Conservation (phyloP, 2,113 vertebrate species). For the Galeopterus variegatus region DNA sequence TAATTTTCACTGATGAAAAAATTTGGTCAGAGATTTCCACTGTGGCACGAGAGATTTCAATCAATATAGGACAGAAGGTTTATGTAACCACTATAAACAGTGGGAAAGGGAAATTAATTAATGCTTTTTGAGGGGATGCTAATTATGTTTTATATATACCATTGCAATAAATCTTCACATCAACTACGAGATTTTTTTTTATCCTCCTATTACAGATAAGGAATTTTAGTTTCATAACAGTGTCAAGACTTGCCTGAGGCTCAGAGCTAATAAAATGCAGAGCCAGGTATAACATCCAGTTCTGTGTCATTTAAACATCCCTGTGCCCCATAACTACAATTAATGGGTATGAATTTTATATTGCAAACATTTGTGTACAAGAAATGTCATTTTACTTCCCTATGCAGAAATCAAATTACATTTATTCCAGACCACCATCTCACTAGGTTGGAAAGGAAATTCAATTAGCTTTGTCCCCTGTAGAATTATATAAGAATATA, state of each 20-base stretch:
- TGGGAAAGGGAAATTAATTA: not conserved
- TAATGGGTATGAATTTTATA: not conserved
- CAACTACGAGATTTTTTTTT: not conserved
- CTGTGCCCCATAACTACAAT: not conserved
- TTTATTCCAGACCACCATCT: not conserved
- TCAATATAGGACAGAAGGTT: not conserved
- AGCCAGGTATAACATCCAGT: not conserved
- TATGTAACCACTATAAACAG: not conserved
- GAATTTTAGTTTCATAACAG: not conserved
- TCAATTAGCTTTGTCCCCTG: not conserved
- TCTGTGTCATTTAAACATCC: not conserved
- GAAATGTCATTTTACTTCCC: conserved; percentile 7
- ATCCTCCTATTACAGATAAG: not conserved
- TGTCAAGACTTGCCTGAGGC: not conserved
- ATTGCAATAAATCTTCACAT: not conserved
- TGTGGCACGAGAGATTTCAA: not conserved
- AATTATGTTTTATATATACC: not conserved
- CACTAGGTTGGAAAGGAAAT: not conserved
- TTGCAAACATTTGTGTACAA: not conserved
- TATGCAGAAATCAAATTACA: conserved; percentile 50
- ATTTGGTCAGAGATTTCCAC: not conserved
- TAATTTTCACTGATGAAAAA: not conserved
- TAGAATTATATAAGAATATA: not conserved
- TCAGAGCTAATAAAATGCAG: conserved; percentile 8
- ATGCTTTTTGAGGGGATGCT: not conserved